Evolutionary conservation across 2,888 invertebrate species (phyloP).

Genomic region (Tinea semifulvella): DNA sequence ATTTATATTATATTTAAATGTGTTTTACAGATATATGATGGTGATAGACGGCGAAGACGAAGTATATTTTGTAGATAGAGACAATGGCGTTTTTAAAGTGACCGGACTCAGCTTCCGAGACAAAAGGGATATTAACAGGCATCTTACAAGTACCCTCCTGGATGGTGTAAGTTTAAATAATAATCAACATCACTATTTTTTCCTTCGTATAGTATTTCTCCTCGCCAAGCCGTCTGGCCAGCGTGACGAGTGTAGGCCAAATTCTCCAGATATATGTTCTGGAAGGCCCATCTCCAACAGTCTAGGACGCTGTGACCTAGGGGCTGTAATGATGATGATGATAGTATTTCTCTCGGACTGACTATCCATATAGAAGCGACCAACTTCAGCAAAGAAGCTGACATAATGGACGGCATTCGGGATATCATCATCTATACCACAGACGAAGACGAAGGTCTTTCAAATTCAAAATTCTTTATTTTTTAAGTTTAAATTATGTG

Average conservation of each 20-base stretch:
- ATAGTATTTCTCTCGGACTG: too few species aligned
- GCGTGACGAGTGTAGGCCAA: too few species aligned
- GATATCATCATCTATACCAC: constrained; percentile 9
- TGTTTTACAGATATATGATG: constrained; percentile 87
- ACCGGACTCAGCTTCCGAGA: constrained; percentile 82
- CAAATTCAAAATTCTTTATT: too few species aligned
- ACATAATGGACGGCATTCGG: too few species aligned
- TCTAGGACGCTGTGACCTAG: neutral
- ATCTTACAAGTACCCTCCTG: constrained; percentile 82
- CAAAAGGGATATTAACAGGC: constrained; percentile 73
- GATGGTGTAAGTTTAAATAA: constrained; percentile 95
- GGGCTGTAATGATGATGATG: too few species aligned
- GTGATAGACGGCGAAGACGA: constrained; percentile 86
- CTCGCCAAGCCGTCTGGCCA: too few species aligned
- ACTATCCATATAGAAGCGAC: too few species aligned
- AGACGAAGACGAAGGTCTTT: neutral
- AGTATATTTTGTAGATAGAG: constrained; percentile 94
- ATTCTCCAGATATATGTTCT: too few species aligned
- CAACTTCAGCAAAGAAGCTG: too few species aligned
- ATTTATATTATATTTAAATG: neutral
- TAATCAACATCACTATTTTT: constrained; percentile 15
- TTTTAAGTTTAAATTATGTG: too few species aligned
- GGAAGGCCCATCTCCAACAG: too few species aligned
- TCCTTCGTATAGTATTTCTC: neutral
- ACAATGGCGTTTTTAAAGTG: constrained; percentile 91